Percentiles rank a stretch among this genome's conserved stretches.
phyloP scores from a whole-genome alignment of 2,888 invertebrate genomes.

The Xylota segnis region DNA sequence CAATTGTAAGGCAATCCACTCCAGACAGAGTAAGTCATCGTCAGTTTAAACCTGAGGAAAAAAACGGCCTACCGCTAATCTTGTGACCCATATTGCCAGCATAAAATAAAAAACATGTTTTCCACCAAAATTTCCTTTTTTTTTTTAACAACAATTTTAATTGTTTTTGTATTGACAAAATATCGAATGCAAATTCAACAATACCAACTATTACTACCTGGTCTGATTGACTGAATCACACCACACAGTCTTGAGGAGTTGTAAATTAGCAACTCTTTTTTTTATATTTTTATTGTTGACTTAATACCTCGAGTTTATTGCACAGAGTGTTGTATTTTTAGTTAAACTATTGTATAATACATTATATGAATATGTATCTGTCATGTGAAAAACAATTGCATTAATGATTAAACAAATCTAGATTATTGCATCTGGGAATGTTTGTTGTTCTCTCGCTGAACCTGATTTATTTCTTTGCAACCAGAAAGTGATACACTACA shows the following conservation, averaged over 20 bases:
- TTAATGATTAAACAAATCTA: neutral
- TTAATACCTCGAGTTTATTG: slow-evolving; percentile 9
- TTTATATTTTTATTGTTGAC: neutral
- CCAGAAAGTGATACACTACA: too few species aligned
- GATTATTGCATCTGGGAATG: neutral
- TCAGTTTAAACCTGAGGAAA: neutral
- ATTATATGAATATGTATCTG: neutral
- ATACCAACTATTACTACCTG: neutral
- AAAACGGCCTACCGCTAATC: neutral
- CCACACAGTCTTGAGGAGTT: neutral
- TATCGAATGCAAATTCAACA: slow-evolving; percentile 14
- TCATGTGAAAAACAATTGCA: neutral
- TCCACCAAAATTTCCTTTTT: neutral
- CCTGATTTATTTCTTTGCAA: neutral
- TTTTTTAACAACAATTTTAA: neutral
- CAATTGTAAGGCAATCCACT: neutral
- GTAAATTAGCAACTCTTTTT: slow-evolving; percentile 2
- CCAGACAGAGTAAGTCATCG: neutral
- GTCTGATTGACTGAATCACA: slow-evolving; percentile 6
- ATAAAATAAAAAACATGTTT: neutral
- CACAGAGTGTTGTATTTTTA: neutral
- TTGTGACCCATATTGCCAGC: neutral
- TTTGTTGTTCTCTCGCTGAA: neutral
- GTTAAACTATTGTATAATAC: neutral
- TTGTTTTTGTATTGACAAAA: slow-evolving; percentile 1